phyloP scores from a whole-genome alignment of 30 jellyfish, hydroid and myxozoan genomes.

The Pseudorhiza aurosa region DNA sequence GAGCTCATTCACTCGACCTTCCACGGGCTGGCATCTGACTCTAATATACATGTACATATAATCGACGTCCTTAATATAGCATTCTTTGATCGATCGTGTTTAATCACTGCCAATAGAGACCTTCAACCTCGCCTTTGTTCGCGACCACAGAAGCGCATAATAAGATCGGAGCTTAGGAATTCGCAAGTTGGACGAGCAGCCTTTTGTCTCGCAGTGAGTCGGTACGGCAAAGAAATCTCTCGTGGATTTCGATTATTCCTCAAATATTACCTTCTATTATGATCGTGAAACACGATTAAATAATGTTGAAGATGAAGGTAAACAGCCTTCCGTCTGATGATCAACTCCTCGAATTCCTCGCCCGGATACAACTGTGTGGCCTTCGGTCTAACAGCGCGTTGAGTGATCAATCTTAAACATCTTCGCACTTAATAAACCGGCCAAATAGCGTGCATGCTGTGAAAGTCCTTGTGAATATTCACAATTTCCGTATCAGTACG shows the following conservation, averaged over 20 bases:
- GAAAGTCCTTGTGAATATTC: constrained; percentile 20
- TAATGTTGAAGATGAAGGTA: constrained; percentile 23
- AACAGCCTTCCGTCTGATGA: constrained; percentile 41
- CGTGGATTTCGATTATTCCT: constrained; percentile 43
- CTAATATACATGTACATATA: constrained; percentile 33
- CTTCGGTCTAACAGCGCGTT: constrained; percentile 2
- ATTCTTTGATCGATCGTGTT: constrained; percentile 61
- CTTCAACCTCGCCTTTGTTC: constrained; percentile 74
- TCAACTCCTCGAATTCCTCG: constrained; percentile 8
- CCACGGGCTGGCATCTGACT: constrained; percentile 48
- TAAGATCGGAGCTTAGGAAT: constrained; percentile 46
- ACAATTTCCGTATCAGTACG: constrained; percentile 2
- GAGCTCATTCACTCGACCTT: constrained; percentile 16
- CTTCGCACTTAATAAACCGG: constrained; percentile 25
- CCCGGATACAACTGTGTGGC: constrained; percentile 33
- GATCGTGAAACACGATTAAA: constrained; percentile 31
- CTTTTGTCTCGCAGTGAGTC: constrained; percentile 25
- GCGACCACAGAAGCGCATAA: constrained; percentile 69
- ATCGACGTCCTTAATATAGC: constrained; percentile 51
- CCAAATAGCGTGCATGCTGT: constrained; percentile 59
- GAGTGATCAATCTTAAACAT: constrained; percentile 10
- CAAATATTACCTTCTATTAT: constrained; percentile 42
- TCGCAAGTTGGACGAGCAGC: constrained; percentile 22
- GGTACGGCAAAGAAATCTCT: constrained; percentile 55
- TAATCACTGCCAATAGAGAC: constrained; percentile 64